phyloP scores from a whole-genome alignment of 2,888 invertebrate species.

The Drosophila hawaiiensis region DNA sequence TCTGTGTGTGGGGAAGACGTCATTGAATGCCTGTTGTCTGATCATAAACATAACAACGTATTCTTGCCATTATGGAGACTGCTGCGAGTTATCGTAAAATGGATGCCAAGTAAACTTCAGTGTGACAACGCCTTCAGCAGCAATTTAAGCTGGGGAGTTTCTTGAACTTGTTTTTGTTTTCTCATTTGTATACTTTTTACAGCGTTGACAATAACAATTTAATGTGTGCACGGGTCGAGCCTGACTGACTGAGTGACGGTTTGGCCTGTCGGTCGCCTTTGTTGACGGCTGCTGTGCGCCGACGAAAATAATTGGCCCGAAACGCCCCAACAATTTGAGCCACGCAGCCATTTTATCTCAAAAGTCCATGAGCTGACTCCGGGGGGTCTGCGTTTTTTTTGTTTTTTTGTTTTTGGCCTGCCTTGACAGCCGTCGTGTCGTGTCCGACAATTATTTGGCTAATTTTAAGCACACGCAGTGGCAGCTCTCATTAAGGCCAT shows the following conservation, averaged over 20 bases:
- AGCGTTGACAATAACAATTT: conserved; percentile 43
- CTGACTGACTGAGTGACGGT: conserved; percentile 6
- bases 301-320: conserved; percentile 42
- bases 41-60: conserved; percentile 32
- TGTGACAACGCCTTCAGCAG: conserved; percentile 56
- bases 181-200: conserved; percentile 14
- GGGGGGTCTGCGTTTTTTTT: conserved; percentile 1
- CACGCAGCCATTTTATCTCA: conserved; percentile 38
- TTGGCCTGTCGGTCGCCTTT: conserved; percentile 27
- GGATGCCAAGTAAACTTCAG: conserved; percentile 62
- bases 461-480: conserved; percentile 72
- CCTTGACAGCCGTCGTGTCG: conserved; percentile 45
- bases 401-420: conserved; percentile 4
- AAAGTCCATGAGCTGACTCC: conserved; percentile 57
- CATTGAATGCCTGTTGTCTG: conserved; percentile 13
- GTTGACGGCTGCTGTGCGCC: conserved; percentile 34
- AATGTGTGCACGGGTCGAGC: conserved; percentile 13
- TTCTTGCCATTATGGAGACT: conserved; percentile 4
- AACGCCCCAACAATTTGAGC: conserved; percentile 47
- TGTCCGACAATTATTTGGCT: conserved; percentile 70
- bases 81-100: conserved; percentile 39
- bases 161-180: conserved; percentile 48
- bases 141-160: conserved; percentile 45
- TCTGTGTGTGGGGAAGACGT: conserved; percentile 16
- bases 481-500: conserved; percentile 63